Base-by-base conservation (phyloP, 2,797 vertebrate genomes). In the Etheostoma nigrum region DNA sequence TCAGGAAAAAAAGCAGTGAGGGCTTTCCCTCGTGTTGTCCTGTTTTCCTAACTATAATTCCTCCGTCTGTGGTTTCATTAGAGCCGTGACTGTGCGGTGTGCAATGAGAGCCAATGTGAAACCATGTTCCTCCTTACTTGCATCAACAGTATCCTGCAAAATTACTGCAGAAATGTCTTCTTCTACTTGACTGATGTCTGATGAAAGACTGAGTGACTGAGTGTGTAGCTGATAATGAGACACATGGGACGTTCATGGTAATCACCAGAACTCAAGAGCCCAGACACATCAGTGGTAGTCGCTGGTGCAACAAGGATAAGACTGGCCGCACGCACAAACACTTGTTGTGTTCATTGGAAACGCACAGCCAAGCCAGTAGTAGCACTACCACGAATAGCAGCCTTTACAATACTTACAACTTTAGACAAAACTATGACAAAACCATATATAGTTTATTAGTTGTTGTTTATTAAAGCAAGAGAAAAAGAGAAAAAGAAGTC, bases 1-100 rank as follows among this genome's bases (percentile, higher is more conserved):
- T 92, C 77, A 81, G 58, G 30, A 76, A 57, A 45, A 54, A 49
- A 69, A 40, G 74, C 60, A 53, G 10, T 23, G 47, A 66, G 47
- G n/a, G 25, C n/a, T 66, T 73, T 57, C 40, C 78, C 58, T 70
- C 30, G 49, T 82, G 73, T 69, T 61, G 27, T 79, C 76, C 66
- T 42, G 10, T 11, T 40, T 40, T 40, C 36, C 36, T 40, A 57
- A 67, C 80, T 62, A 42, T 70, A 52, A 73, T 60, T 76, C 63
- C 48, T 81, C 64, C 69, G 18, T 73, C 47, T 76, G 67, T 48
- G 53, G 52, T 69, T 80, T 74, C 15, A 5, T 11, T 44, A 21
- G 23, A 65, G 59, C 57, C 53, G 66, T 30, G 67, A 40, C 44
- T 48, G 21, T 10, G 16, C 27, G 4, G 12, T 51, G 36, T 3